Evolutionary conservation across 2,888 invertebrate genomes (phyloP).

Genomic region (Drosophila aldrichi): DNA sequence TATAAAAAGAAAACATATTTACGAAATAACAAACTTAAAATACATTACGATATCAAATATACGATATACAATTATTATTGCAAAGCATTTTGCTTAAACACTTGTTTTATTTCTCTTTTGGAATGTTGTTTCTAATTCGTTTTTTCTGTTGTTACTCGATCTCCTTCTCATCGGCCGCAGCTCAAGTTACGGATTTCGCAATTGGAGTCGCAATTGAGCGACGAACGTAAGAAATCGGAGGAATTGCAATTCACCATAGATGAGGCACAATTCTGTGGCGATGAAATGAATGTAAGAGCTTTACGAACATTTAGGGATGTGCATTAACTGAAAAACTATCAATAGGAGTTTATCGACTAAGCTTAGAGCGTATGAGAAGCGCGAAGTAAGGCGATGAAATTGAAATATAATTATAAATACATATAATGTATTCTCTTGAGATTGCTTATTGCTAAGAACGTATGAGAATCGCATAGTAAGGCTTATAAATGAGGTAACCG

Average conservation of each 20-base stretch:
- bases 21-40: conserved; percentile 57
- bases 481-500: no score
- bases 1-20: conserved; percentile 35
- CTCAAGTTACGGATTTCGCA: conserved; percentile 87
- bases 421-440: no score
- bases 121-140: conserved; percentile 41
- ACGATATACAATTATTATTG: conserved; percentile 54
- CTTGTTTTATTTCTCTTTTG: conserved; percentile 67
- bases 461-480: no score
- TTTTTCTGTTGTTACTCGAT: conserved; percentile 24
- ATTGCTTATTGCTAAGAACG: no score
- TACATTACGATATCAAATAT: conserved; percentile 69
- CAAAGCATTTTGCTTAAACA: conserved; percentile 26
- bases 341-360: not conserved
- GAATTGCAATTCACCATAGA: conserved; percentile 96
- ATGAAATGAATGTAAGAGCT: conserved; percentile 92
- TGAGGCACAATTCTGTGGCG: conserved; percentile 95
- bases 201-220: conserved; percentile 89
- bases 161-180: conserved; percentile 65
- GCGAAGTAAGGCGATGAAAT: no score
- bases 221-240: conserved; percentile 92
- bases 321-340: conserved; percentile 32
- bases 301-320: conserved; percentile 8
- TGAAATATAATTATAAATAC: no score
- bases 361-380: not conserved